Conservation (phyloP, 30 jellyfish, hydroid and myxozoan genomes). For the Cassiopea xamachana region DNA sequence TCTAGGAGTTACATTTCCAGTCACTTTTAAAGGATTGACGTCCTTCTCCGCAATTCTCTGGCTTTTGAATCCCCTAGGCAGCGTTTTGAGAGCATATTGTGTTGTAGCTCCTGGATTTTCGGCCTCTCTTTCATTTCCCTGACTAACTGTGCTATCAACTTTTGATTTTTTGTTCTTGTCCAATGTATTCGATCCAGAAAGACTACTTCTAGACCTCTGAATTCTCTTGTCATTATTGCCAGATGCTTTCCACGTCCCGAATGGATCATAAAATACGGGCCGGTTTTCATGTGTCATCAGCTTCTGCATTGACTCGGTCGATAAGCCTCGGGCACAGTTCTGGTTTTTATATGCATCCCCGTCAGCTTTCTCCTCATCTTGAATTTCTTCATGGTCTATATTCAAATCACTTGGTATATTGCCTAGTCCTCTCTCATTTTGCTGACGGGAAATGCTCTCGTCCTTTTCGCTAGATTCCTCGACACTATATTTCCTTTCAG, state of each 20-base stretch:
- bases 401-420: background rate
- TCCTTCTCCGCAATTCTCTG: background rate
- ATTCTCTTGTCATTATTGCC: background rate
- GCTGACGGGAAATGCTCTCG: background rate
- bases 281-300: conserved; percentile 14
- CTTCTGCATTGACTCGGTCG: background rate
- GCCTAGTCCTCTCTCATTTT: background rate
- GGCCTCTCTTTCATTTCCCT: background rate
- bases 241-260: conserved; percentile 29
- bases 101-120: background rate
- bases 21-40: background rate
- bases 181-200: conserved; percentile 1
- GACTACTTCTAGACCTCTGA: background rate
- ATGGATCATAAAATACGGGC: conserved; percentile 54
- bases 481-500: background rate
- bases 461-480: background rate
- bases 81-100: background rate
- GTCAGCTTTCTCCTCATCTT: background rate
- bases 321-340: background rate
- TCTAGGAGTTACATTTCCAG: background rate
- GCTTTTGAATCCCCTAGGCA: conserved; percentile 35
- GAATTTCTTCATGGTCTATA: background rate
- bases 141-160: background rate
- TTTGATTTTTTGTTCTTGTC: background rate
- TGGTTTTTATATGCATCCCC: background rate